Evolutionary conservation across 1,140 invertebrate species (phyloP), one percentile per base, ranked within the genome.

Genomic region (Tachypleus tridentatus): DNA sequence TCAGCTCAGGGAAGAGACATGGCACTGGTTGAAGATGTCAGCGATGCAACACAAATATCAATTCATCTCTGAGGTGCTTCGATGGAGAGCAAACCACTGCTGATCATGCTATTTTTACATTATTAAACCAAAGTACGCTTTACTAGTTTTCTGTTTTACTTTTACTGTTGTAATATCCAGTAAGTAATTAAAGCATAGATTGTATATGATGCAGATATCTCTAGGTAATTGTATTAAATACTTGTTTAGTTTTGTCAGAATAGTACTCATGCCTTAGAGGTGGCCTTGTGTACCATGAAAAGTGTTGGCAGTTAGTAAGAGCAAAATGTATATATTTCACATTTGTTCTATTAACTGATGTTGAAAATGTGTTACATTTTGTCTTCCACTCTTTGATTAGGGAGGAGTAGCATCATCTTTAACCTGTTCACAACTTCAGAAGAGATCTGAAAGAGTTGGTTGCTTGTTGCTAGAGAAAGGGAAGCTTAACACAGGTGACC

Each of bases 1-100:
- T 91, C 91, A 62, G 96, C 96, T 59, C 91, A 96, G 77, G 95
- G 96, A 51, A 82, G 94, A 57, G 95, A 98, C 75, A 87, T 98
- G 77, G 90, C 90, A 56, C 82, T 90, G 67, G 81, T 88, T 48
- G 81, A 83, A 67, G 86, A 87, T 62, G 66, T 67, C 49, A 69
- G 65, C 64, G 68, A 68, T 62, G 61, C 62, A 49, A 63, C 66
- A 29, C 47, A 73, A 72, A 66, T 92, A 95, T 78, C 93, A 97
- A 80, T 95, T 97, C 76, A 94, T 99, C 73, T 91, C 93, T 7
- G 96, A 99, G 77, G 95, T 99, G 67, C 79, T 99, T 52, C 84
- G 93, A 74, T 97, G 94, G 91, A 83, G 97, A 60, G 90, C 95
- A 4, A 66, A 88, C 91, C 59, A 97, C 93, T 5, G 91, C 97